Conservation (phyloP, 2,113 vertebrate genomes). For the Mirounga angustirostris region DNA sequence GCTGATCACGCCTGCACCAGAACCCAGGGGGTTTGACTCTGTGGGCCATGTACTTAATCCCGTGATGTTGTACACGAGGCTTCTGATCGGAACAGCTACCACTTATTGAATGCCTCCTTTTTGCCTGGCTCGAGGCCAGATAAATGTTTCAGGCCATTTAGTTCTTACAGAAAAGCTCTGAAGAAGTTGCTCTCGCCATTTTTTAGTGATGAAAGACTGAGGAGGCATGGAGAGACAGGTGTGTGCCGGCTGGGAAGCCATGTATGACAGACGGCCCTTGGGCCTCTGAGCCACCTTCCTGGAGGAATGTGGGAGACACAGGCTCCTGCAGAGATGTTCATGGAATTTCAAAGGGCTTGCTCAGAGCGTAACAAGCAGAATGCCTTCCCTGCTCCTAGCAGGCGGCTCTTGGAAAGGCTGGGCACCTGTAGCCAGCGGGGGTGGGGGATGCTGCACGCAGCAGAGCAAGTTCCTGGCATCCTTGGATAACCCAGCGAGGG, state of each 20-base stretch:
- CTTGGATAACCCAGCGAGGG: neutral
- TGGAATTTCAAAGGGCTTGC: conserved; percentile 60
- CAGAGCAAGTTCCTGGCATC: neutral
- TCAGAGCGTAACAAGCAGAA: conserved; percentile 61
- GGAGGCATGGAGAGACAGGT: neutral
- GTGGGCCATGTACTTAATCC: neutral
- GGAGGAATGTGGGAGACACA: neutral
- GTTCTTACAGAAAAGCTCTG: neutral
- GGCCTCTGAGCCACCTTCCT: neutral
- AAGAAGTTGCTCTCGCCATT: neutral
- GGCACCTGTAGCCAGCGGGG: neutral
- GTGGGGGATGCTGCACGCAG: neutral
- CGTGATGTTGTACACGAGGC: rapidly evolving
- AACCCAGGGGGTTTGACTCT: neutral
- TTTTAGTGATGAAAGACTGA: neutral
- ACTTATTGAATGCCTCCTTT: neutral
- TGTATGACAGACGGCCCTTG: rapidly evolving
- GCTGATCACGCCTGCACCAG: neutral
- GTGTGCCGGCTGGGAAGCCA: neutral
- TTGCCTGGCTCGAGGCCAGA: neutral
- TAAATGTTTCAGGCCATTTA: neutral
- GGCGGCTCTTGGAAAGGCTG: conserved; percentile 70
- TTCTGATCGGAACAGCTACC: neutral
- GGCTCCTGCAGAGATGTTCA: neutral
- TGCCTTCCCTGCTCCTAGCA: conserved; percentile 44